phyloP scores from a whole-genome alignment of 1,140 invertebrate species.

The Bombus confusus region DNA sequence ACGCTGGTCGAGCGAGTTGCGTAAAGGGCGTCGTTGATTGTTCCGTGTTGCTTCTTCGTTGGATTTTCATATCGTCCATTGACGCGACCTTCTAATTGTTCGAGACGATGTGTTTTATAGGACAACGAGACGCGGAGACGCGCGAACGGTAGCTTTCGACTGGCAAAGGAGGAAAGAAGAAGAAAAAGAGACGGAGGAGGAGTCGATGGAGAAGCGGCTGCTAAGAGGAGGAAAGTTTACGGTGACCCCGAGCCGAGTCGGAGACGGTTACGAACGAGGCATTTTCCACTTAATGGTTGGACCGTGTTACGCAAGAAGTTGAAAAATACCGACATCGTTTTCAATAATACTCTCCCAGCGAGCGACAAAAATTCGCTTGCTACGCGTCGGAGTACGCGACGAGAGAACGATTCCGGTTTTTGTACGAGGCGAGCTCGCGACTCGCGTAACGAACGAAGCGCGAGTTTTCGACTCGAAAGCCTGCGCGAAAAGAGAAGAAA shows the following conservation, averaged over 20 bases:
- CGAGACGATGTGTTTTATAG: not conserved
- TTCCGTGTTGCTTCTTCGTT: not conserved
- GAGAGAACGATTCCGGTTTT: constrained; percentile 2
- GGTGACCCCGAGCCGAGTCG: not conserved
- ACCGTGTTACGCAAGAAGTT: constrained; percentile 1
- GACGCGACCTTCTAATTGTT: not conserved
- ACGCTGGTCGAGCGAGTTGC: no score
- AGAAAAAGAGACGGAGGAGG: not conserved
- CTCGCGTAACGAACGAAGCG: not conserved
- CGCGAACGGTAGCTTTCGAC: not conserved
- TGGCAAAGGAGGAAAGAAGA: not conserved
- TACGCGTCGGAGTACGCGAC: not conserved
- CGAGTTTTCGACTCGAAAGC: not conserved
- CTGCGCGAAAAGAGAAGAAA: not conserved
- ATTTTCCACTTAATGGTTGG: not conserved
- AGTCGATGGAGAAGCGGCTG: not conserved
- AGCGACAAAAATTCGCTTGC: not conserved
- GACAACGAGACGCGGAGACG: not conserved
- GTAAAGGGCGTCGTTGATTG: no score
- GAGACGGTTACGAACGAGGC: constrained; percentile 18
- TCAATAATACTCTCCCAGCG: no score
- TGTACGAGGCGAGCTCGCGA: not conserved
- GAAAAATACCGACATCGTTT: not conserved
- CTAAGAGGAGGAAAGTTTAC: constrained; percentile 4
- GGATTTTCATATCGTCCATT: not conserved